Conservation (phyloP, 2,797 vertebrate genomes). For the Alcedo quadribrachys region DNA sequence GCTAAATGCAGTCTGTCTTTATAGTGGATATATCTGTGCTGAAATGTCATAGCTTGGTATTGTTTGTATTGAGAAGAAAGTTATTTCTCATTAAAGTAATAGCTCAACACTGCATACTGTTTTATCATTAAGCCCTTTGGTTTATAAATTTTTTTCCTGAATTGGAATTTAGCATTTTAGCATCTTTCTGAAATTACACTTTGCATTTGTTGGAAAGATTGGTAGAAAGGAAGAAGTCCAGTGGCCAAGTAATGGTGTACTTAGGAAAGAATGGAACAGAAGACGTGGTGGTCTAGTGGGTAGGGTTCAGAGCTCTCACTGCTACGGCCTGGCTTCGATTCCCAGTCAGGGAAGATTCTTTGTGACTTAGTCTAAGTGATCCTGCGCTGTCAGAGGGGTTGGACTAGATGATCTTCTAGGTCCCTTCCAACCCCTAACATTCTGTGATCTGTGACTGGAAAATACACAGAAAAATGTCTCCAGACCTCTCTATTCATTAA, state of each 20-base stretch:
- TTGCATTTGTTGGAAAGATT: not conserved
- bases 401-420: too few species aligned
- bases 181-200: not conserved
- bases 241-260: not conserved
- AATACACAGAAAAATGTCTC: not conserved
- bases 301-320: too few species aligned
- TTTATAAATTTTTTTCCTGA: not conserved
- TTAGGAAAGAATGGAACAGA: not conserved
- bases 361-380: too few species aligned
- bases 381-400: too few species aligned
- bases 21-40: not conserved
- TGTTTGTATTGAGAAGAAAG: not conserved
- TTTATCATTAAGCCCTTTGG: not conserved
- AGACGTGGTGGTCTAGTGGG: too few species aligned
- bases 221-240: not conserved
- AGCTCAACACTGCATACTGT: not conserved
- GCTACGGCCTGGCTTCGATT: too few species aligned
- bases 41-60: not conserved
- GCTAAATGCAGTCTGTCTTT: not conserved
- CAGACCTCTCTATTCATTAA: not conserved
- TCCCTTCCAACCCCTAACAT: too few species aligned
- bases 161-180: not conserved
- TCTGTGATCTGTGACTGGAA: not conserved
- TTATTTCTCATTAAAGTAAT: not conserved
- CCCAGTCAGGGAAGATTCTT: too few species aligned